Evolutionary conservation across 1,140 invertebrate species (phyloP).

Genomic region (Homarus americanus): DNA sequence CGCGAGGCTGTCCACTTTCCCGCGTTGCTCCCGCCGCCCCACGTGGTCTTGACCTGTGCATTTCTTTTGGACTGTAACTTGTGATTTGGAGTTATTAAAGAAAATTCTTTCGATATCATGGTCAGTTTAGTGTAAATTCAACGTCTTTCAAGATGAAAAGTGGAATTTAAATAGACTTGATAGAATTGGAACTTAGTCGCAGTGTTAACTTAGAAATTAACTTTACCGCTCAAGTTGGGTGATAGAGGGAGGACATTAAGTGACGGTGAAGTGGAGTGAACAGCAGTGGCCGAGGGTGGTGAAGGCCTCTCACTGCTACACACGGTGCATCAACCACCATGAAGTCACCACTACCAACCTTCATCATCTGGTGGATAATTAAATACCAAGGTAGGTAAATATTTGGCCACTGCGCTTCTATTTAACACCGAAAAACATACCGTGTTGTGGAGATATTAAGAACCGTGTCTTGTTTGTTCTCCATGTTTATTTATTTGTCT

Average conservation of each 20-base stretch:
- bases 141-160: neutral
- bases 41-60: conserved; percentile 26
- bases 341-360: neutral
- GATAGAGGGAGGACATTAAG: neutral
- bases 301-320: too few species aligned
- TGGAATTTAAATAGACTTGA: neutral
- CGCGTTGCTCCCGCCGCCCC: conserved; percentile 29
- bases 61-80: neutral
- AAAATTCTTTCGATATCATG: neutral
- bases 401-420: too few species aligned
- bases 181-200: neutral
- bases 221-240: neutral
- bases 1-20: conserved; percentile 53
- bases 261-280: neutral
- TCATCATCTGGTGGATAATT: neutral
- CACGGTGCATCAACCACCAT: neutral
- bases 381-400: neutral
- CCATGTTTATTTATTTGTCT: too few species aligned
- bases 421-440: too few species aligned
- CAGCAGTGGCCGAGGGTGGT: too few species aligned
- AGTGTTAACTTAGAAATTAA: neutral
- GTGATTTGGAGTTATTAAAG: too few species aligned
- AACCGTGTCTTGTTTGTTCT: too few species aligned
- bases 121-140: neutral
- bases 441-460: too few species aligned